Evolutionary conservation across 1,140 invertebrate species (phyloP).

Genomic region (Rhizoglyphus robini): DNA sequence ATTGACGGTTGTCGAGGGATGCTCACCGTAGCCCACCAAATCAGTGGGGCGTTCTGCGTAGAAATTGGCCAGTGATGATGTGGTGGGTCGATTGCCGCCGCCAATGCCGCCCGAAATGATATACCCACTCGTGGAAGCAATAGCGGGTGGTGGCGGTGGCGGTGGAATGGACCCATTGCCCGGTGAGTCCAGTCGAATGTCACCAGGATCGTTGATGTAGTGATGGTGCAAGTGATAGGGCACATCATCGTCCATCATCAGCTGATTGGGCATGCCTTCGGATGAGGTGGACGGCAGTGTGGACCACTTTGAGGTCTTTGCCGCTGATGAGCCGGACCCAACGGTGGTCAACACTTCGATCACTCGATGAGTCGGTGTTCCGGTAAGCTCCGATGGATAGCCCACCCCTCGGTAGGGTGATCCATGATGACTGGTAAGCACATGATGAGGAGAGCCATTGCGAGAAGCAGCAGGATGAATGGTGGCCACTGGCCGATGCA

Average conservation of each 20-base stretch:
- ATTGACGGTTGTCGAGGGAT: neutral
- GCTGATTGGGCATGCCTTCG: neutral
- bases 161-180: neutral
- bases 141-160: neutral
- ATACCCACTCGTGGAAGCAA: neutral
- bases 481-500: neutral
- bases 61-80: neutral
- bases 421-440: too few species aligned
- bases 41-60: neutral
- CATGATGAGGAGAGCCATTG: too few species aligned
- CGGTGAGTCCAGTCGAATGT: neutral
- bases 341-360: neutral
- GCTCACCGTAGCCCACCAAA: neutral
- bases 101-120: neutral
- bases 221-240: neutral
- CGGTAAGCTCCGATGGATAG: neutral
- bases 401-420: too few species aligned
- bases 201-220: neutral
- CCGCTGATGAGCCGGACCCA: neutral
- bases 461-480: neutral
- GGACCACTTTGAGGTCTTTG: neutral
- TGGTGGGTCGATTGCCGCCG: neutral
- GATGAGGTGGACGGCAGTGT: neutral
- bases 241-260: neutral
- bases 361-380: neutral